phyloP scores from a whole-genome alignment of 2,888 invertebrate species.

The Amiota communis region DNA sequence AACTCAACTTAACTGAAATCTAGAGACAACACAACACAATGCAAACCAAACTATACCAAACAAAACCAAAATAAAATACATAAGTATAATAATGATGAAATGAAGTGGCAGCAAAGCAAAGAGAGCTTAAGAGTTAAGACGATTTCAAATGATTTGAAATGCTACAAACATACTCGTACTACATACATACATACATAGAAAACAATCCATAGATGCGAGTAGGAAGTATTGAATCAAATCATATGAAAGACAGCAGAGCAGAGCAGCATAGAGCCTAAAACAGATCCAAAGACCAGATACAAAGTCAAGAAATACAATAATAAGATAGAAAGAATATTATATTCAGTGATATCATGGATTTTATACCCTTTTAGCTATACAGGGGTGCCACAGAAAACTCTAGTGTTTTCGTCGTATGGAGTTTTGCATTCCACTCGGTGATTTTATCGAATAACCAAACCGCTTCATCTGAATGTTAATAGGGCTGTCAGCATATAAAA shows the following conservation, averaged over 20 bases:
- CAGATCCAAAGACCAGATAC: neutral
- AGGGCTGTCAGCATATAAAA: too few species aligned
- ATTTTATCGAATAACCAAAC: too few species aligned
- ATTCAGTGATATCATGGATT: too few species aligned
- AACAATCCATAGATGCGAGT: conserved; percentile 26
- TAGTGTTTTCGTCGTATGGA: too few species aligned
- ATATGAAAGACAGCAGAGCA: neutral
- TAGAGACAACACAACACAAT: conserved; percentile 8
- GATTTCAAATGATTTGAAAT: conserved; percentile 12
- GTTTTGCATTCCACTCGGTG: too few species aligned
- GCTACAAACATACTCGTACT: neutral
- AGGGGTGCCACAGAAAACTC: too few species aligned
- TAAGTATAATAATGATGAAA: neutral
- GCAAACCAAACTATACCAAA: conserved; percentile 6
- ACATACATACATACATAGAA: conserved; percentile 1
- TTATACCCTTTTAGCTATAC: too few species aligned
- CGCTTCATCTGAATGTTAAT: too few species aligned
- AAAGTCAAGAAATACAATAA: conserved; percentile 34
- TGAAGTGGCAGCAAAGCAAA: conserved; percentile 16
- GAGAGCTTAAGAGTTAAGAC: neutral
- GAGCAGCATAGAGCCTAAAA: neutral
- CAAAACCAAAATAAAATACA: neutral
- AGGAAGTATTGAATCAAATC: conserved; percentile 22
- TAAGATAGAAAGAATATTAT: neutral
- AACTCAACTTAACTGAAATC: neutral